phyloP scores from a whole-genome alignment of 1,140 invertebrate species.

The Sesamia nonagrioides region DNA sequence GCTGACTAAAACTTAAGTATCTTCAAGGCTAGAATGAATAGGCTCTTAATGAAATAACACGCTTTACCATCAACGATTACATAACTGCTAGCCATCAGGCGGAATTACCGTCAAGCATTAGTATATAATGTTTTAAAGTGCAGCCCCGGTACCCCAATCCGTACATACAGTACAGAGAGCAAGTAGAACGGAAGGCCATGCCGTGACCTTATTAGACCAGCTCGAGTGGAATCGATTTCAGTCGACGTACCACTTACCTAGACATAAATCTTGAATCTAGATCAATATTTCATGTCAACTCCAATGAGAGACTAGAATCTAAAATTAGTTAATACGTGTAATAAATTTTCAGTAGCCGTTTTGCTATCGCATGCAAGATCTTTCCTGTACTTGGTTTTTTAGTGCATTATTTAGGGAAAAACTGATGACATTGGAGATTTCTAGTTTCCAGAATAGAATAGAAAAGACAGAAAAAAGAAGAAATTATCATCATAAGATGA shows the following conservation, averaged over 20 bases:
- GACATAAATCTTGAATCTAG: slow-evolving; percentile 35
- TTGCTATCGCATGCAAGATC: slow-evolving; percentile 39
- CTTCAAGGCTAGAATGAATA: no score
- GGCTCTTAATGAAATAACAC: no score
- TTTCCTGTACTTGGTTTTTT: background rate
- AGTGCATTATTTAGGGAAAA: background rate
- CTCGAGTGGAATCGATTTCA: slow-evolving; percentile 11
- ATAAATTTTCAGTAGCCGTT: slow-evolving; percentile 15
- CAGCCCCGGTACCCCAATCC: background rate
- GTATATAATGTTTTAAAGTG: no score
- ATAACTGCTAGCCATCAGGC: no score
- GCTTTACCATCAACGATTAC: no score
- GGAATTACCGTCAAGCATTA: no score
- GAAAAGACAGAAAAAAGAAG: no score
- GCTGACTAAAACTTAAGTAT: no score
- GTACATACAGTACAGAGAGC: slow-evolving; percentile 14
- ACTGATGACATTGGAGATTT: no score
- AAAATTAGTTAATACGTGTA: slow-evolving; percentile 17
- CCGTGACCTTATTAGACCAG: slow-evolving; percentile 24
- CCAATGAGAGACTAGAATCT: slow-evolving; percentile 28
- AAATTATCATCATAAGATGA: no score
- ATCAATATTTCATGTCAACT: slow-evolving; percentile 47
- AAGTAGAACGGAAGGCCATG: slow-evolving; percentile 39
- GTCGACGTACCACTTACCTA: slow-evolving; percentile 1
- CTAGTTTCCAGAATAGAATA: no score